These are phyloP conservation scores for Lipophrys pholis DNA, from an alignment of 2,113 vertebrate species.

Conservation along the genomic window DNA sequence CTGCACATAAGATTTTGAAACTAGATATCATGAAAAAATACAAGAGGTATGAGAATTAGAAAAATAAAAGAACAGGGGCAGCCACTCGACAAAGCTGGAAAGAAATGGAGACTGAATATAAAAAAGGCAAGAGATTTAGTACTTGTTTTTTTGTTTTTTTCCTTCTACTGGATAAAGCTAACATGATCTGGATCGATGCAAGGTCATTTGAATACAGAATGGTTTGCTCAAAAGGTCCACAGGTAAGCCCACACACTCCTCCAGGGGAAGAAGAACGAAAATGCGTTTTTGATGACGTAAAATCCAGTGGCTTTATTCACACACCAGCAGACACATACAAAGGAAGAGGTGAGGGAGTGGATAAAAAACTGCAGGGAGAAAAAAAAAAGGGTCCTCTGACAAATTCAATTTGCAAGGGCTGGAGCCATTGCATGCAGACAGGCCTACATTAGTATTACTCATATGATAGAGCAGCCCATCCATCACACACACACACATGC, in stretches of 20 bases:
- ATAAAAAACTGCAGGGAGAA: slow-evolving; percentile 23
- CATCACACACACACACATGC: slow-evolving; percentile 52
- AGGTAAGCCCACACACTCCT: not conserved
- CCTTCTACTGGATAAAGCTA: slow-evolving; percentile 29
- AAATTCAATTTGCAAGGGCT: slow-evolving; percentile 73
- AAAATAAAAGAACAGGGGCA: slow-evolving; percentile 29
- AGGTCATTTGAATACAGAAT: slow-evolving; percentile 40
- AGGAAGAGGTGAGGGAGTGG: slow-evolving; percentile 42
- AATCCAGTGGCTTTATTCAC: slow-evolving; percentile 34
- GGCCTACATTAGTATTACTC: slow-evolving; percentile 76
- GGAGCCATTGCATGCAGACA: slow-evolving; percentile 63
- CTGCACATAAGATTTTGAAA: slow-evolving; percentile 37
- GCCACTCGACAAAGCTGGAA: slow-evolving; percentile 31
- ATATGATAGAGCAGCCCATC: slow-evolving; percentile 70
- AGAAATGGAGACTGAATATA: slow-evolving; percentile 32
- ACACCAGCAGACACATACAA: slow-evolving; percentile 38
- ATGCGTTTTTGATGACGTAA: slow-evolving; percentile 45
- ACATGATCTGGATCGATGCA: slow-evolving; percentile 17
- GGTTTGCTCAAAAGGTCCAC: slow-evolving; percentile 20
- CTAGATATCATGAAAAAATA: slow-evolving; percentile 31
- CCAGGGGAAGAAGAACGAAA: slow-evolving; percentile 1
- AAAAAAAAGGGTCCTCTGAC: slow-evolving; percentile 47
- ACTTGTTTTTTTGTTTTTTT: slow-evolving; percentile 22
- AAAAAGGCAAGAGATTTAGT: slow-evolving; percentile 14
- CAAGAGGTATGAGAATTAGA: slow-evolving; percentile 22